These are phyloP conservation scores for Ethmia dodecea DNA, from an alignment of 2,888 invertebrate species.

Conservation along the genomic window DNA sequence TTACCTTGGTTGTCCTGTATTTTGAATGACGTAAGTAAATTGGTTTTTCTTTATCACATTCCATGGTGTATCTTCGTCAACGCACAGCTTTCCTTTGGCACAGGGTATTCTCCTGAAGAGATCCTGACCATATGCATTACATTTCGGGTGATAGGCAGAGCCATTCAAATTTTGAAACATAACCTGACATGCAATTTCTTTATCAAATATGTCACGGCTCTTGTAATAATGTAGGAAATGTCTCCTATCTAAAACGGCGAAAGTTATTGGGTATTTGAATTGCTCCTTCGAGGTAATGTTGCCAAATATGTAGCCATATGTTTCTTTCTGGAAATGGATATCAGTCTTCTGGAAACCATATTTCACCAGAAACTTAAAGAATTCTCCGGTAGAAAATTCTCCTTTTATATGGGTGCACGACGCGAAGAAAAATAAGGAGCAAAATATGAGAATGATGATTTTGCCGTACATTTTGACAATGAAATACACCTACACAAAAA, in stretches of 20 bases:
- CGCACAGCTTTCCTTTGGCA: conserved; percentile 83
- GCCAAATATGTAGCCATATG: conserved; percentile 97
- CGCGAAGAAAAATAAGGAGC: conserved; percentile 33
- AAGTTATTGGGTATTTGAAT: conserved; percentile 83
- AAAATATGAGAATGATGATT: conserved; percentile 41
- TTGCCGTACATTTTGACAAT: conserved; percentile 49
- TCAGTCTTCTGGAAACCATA: conserved; percentile 98
- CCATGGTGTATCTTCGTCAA: conserved; percentile 90
- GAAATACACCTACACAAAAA: conserved; percentile 15
- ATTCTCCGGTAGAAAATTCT: conserved; percentile 77
- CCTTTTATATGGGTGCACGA: conserved; percentile 59
- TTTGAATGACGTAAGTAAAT: conserved; percentile 95
- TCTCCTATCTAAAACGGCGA: conserved; percentile 93
- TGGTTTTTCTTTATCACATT: conserved; percentile 93
- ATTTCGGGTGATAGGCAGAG: conserved; percentile 90
- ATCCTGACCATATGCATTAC: conserved; percentile 86
- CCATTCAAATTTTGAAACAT: conserved; percentile 92
- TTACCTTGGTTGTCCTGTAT: conserved; percentile 93
- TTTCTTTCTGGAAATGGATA: conserved; percentile 88
- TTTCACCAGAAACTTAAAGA: conserved; percentile 94
- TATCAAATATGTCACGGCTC: conserved; percentile 80
- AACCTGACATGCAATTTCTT: conserved; percentile 85
- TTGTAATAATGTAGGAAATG: conserved; percentile 95
- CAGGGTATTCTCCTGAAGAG: conserved; percentile 93
- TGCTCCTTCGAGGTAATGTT: conserved; percentile 88